Evolutionary conservation across 1,140 invertebrate species (phyloP).

Genomic region (Caenorhabditis remanei): DNA sequence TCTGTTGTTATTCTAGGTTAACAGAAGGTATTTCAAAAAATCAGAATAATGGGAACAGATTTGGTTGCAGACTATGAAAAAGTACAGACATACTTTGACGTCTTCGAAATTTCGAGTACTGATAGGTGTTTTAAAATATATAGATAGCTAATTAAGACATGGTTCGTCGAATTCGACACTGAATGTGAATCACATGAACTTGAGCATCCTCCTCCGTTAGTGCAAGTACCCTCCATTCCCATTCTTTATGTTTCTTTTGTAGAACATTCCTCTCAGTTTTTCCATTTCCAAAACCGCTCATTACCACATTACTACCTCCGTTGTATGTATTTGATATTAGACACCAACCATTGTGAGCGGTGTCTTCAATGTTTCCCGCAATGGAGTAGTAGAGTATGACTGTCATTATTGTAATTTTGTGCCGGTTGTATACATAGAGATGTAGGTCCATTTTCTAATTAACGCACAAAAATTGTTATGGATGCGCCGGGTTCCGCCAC

Average conservation of each 20-base stretch:
- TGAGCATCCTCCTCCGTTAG: not conserved
- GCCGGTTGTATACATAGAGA: not conserved
- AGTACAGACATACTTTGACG: slow-evolving; percentile 43
- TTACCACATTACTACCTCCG: slow-evolving; percentile 51
- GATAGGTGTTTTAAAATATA: not conserved
- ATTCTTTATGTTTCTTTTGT: not conserved
- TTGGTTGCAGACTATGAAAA: not conserved
- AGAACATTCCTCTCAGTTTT: not conserved
- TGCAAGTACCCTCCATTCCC: not conserved
- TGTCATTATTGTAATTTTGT: slow-evolving; percentile 54
- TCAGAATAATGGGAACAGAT: not conserved
- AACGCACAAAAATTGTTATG: slow-evolving; percentile 54
- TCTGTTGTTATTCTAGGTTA: slow-evolving; percentile 10
- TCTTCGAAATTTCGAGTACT: not conserved
- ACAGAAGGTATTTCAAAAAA: not conserved
- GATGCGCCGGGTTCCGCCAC: slow-evolving; percentile 25
- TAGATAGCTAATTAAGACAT: not conserved
- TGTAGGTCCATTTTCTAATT: slow-evolving; percentile 54
- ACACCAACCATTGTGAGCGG: slow-evolving; percentile 49
- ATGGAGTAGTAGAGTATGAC: slow-evolving; percentile 15
- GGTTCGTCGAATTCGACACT: not conserved
- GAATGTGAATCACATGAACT: slow-evolving; percentile 30
- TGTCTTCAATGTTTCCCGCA: slow-evolving; percentile 55
- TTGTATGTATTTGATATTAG: slow-evolving; percentile 49
- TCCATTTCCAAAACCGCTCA: slow-evolving; percentile 4